These are phyloP conservation scores for Tyrannus savana DNA, from an alignment of 2,113 vertebrate genomes.

Conservation along the genomic window DNA sequence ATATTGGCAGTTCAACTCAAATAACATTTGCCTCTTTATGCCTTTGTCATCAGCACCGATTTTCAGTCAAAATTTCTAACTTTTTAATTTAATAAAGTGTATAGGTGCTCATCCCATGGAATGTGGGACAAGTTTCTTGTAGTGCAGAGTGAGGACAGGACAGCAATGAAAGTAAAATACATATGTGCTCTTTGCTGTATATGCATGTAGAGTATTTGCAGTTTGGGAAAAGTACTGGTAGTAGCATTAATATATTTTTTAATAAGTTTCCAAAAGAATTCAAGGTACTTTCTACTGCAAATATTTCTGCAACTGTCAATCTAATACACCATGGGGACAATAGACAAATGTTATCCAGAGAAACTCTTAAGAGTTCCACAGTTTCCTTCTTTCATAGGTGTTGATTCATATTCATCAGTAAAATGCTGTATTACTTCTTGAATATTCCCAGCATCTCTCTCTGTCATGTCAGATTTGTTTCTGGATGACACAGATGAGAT, in stretches of 20 bases:
- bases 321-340: neutral
- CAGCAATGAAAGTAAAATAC: neutral
- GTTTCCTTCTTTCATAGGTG: neutral
- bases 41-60: neutral
- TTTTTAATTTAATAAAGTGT: neutral
- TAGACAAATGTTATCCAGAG: neutral
- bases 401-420: neutral
- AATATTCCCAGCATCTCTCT: neutral
- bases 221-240: neutral
- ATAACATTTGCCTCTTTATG: neutral
- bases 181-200: fast-evolving
- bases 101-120: neutral
- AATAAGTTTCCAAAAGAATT: neutral
- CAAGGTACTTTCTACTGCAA: neutral
- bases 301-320: neutral
- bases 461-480: neutral
- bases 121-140: neutral
- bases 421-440: neutral
- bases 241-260: neutral
- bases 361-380: neutral
- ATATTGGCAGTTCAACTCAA: neutral
- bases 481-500: neutral
- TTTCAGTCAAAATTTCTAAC: neutral
- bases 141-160: neutral
- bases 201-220: neutral